Evolutionary conservation across 2,113 vertebrate species (phyloP), one percentile per base, ranked within the genome.

Genomic region (Phocoena phocoena): DNA sequence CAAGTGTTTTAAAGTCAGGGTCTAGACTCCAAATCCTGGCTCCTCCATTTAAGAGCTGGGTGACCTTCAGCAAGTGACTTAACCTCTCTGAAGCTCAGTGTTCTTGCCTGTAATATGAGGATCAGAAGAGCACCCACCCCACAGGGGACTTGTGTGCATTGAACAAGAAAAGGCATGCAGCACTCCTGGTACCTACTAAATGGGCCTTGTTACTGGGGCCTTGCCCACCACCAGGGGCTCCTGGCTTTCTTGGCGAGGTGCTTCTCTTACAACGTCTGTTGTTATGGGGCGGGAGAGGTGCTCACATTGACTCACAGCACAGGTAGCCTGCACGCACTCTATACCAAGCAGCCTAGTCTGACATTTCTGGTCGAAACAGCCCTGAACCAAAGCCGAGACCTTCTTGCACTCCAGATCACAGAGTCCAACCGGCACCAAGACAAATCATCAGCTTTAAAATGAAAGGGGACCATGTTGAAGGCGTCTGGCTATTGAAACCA

Each of bases 321-420:
- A 36, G 20, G 20, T 17, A 31, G 21, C 44, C 53, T 63, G 31
- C 14, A 21, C 25, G 63, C 44, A 31, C 10, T 62, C 55, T 55
- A 2, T 7, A 38, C 84, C 44, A 90, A 63, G 67, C 5, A 25
- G 41, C 70, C 82, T 83, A 3, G 26, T 81, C 44, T 83, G 44
- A 71, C 15, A 55, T 38, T 70, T 87, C 76, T 77, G 41, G 70
- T 88, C 88, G 65, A 58, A 77, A 82, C 10, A 58, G 53, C 31
- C 71, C 76, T 71, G 36, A 95, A 79, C 47, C 73, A 86, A 74
- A 80, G 65, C 80, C 81, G 33, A 89, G 85, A 67, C 11, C 6
- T 71, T 71, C 65, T 76, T 31, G 67, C 21, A n/a, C 2, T 58
- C 77, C 28, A n/a, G 50, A 26, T 44, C 87, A 65, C 1, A n/a